phyloP scores from a whole-genome alignment of 2,888 invertebrate species.

The Opisthograptis luteolata region DNA sequence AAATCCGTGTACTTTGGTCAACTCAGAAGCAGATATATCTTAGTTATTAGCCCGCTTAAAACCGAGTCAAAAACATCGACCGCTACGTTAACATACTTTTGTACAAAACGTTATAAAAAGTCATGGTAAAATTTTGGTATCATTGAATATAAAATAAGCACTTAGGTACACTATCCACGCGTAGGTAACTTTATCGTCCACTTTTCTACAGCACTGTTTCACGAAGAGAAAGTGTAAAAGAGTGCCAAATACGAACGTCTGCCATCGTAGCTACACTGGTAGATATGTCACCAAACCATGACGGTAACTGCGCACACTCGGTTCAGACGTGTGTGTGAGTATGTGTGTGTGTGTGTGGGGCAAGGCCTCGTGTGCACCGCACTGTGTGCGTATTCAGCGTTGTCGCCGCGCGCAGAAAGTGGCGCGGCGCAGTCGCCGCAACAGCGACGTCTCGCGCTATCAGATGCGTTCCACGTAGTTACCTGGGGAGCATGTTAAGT shows the following conservation, averaged over 20 bases:
- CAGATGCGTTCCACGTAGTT: conserved; percentile 87
- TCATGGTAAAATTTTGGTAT: conserved; percentile 65
- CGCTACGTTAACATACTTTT: conserved; percentile 39
- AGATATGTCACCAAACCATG: too few relatives aligned
- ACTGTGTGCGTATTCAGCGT: conserved; percentile 36
- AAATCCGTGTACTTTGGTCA: conserved; percentile 16
- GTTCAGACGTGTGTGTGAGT: too few relatives aligned
- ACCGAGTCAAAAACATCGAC: conserved; percentile 12
- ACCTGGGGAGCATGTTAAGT: conserved; percentile 86
- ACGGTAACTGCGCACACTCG: too few relatives aligned
- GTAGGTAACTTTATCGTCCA: conserved; percentile 10
- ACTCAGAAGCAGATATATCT: conserved; percentile 21
- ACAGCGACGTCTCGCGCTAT: conserved; percentile 76
- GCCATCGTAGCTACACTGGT: too few relatives aligned
- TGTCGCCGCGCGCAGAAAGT: conserved; percentile 64
- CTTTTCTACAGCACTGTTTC: conserved; percentile 12
- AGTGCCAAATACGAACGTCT: too few relatives aligned
- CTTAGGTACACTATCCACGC: conserved; percentile 17
- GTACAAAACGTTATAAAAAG: conserved; percentile 73
- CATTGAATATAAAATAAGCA: conserved; percentile 40
- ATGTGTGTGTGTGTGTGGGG: conserved; percentile 1
- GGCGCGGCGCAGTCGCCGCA: conserved; percentile 74
- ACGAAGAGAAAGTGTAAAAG: neutral
- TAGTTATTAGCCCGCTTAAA: conserved; percentile 30
- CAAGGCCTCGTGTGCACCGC: neutral